Conservation (phyloP, 2,888 invertebrate genomes). For the Calliphora vomitoria region DNA sequence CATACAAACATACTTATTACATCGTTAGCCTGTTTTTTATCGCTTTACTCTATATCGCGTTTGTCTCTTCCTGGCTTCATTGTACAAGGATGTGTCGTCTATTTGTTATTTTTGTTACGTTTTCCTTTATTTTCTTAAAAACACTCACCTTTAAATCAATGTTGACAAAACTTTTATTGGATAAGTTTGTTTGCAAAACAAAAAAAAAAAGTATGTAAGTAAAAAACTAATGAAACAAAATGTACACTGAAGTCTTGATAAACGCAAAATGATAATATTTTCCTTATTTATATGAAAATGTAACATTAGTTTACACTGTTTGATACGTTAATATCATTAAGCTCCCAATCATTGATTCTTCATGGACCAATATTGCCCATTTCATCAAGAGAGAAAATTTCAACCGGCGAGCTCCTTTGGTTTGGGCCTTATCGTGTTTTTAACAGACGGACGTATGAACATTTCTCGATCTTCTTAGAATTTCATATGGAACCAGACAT, state of each 20-base stretch:
- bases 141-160: conserved; percentile 82
- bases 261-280: neutral
- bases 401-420: too few relatives aligned
- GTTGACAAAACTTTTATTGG: conserved; percentile 84
- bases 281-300: too few relatives aligned
- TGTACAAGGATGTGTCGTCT: conserved; percentile 25
- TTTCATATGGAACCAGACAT: too few relatives aligned
- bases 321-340: too few relatives aligned
- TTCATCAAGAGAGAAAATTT: too few relatives aligned
- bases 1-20: conserved; percentile 44
- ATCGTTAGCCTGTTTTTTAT: conserved; percentile 62
- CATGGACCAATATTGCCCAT: too few relatives aligned
- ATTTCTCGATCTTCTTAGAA: too few relatives aligned
- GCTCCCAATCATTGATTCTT: too few relatives aligned
- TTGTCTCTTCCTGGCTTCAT: conserved; percentile 24
- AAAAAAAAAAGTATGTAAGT: conserved; percentile 62
- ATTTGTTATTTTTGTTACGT: conserved; percentile 10
- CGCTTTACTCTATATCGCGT: conserved; percentile 39
- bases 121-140: conserved; percentile 55
- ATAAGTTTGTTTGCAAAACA: conserved; percentile 83
- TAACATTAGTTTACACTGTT: too few relatives aligned
- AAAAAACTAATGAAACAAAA: conserved; percentile 29
- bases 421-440: too few relatives aligned
- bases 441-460: too few relatives aligned
- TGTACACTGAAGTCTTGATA: conserved; percentile 22